Percentiles rank a stretch among this genome's conserved stretches.
These are phyloP conservation scores for Microcaecilia unicolor DNA, from an alignment of 2,797 vertebrate genomes.

Conservation along the genomic window DNA sequence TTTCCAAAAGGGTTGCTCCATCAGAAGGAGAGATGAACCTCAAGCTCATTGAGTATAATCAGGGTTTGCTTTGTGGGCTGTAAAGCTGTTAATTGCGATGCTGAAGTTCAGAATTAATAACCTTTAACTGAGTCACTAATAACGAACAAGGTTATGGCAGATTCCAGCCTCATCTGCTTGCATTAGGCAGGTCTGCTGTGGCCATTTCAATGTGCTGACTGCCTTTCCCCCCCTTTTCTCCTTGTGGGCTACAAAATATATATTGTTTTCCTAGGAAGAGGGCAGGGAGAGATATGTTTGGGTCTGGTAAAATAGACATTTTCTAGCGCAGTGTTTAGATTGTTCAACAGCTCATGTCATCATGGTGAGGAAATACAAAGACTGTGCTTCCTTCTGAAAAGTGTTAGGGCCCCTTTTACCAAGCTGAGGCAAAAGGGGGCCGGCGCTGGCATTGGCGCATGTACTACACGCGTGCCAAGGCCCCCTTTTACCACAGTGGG, in stretches of 20 bases:
- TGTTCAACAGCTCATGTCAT: too few relatives aligned
- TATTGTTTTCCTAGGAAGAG: neutral
- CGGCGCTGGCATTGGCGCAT: too few relatives aligned
- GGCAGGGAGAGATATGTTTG: neutral
- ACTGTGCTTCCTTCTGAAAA: too few relatives aligned
- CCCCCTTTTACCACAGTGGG: too few relatives aligned
- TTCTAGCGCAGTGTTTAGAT: neutral
- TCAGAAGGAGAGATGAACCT: neutral
- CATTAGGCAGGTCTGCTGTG: accelerated
- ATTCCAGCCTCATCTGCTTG: neutral
- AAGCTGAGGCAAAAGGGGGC: too few relatives aligned
- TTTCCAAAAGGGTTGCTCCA: neutral
- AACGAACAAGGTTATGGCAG: conserved; percentile 9
- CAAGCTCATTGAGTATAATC: neutral
- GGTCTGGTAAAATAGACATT: neutral
- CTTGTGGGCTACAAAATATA: too few relatives aligned
- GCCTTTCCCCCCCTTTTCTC: conserved; percentile 2
- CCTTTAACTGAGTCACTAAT: conserved; percentile 11
- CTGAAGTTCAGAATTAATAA: conserved; percentile 23
- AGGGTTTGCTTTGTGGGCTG: conserved; percentile 6
- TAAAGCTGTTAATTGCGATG: neutral
- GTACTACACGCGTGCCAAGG: too few relatives aligned
- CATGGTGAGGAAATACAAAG: too few relatives aligned
- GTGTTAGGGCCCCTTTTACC: too few relatives aligned
- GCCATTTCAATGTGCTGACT: neutral